phyloP scores from a whole-genome alignment of 2,113 vertebrate genomes.

The Catharus fuscescens region DNA sequence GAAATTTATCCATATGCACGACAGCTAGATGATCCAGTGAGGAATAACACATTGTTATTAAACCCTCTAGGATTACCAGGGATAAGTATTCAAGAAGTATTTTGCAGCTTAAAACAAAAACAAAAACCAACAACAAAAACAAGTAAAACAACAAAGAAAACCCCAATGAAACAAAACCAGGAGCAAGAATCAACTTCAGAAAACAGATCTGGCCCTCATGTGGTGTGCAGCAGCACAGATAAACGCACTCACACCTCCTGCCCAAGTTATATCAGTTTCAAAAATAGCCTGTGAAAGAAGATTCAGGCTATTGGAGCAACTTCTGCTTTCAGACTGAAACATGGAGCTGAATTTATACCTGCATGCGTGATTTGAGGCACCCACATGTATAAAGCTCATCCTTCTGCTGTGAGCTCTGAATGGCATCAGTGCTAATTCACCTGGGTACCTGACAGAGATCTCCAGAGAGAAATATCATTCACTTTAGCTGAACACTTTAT shows the following conservation, averaged over 20 bases:
- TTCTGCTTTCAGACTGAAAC: constrained; percentile 18
- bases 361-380: background rate
- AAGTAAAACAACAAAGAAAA: background rate
- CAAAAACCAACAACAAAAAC: background rate
- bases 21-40: background rate
- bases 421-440: background rate
- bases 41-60: background rate
- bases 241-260: background rate
- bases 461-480: background rate
- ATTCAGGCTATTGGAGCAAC: background rate
- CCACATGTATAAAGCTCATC: background rate
- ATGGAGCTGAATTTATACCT: background rate
- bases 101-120: background rate
- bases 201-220: background rate
- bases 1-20: background rate
- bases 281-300: constrained; percentile 5
- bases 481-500: background rate
- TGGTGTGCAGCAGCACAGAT: constrained; percentile 18
- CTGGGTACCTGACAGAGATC: background rate
- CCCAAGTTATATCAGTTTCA: background rate
- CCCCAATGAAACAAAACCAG: background rate
- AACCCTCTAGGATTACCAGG: background rate
- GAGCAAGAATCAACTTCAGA: background rate
- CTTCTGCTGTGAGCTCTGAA: background rate
- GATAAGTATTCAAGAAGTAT: background rate